Base-by-base conservation (phyloP, 2,113 vertebrate species). In the Cranoglanis bouderius region DNA sequence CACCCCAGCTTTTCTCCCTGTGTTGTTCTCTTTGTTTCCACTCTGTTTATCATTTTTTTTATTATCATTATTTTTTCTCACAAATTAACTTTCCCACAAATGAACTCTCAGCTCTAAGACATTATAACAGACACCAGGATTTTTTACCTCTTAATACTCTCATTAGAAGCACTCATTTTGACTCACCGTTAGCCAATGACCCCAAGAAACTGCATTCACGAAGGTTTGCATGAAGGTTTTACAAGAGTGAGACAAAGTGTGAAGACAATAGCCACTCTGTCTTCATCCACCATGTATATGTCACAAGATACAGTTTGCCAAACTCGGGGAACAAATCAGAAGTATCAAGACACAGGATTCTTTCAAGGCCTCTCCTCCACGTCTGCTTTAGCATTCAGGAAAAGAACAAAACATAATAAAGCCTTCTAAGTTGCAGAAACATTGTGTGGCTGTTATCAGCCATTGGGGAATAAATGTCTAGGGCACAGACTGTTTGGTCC, bases 191-290 rank as follows among this genome's bases (percentile, higher is more conserved):
- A 92, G 89, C 53, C 86, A 90, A 81, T 90, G 89, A 88, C 80
- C 87, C 89, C 80, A 86, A 84, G 88, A 86, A 87, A 86, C 67
- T 93, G 91, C 91, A 83, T 88, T 92, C 84, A 88, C 49, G 43
- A 92, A 61, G 21, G 74, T 91, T 90, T 90, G 92, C 90, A 91
- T 92, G 92, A 92, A 94, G 91, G 93, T 94, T 94, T 92, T 90
- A 88, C 90, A 92, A 93, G 90, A 93, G 91, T 2, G 53, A 92
- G 88, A 93, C 90, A 72, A n/a, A 49, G 82, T 78, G 46, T 77
- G 89, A 85, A 89, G 89, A 95, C 94, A 95, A 96, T 95, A 93
- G 91, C 90, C 51, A 77, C 92, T 94, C 93, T 95, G 95, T 96
- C 91, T 91, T 91, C 81, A 80, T 90, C 93, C 91, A 90, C 90